Percentiles rank a stretch among this genome's conserved stretches.
Conservation (phyloP, 2,113 vertebrate genomes). For the Mormyrus lacerda region DNA sequence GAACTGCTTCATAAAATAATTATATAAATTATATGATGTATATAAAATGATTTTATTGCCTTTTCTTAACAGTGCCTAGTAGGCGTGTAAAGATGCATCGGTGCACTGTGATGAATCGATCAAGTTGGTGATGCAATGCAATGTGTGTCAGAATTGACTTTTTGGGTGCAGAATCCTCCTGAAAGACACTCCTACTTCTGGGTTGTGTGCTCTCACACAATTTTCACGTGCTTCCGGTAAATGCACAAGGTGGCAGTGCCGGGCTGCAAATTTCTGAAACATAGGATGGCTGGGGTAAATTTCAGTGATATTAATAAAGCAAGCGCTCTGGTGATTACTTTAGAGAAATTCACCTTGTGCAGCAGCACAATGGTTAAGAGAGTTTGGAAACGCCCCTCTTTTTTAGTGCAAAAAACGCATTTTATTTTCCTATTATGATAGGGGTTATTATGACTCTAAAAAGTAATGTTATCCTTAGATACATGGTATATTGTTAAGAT, state of each 20-base stretch:
- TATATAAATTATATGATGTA: no score
- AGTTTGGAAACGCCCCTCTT: not conserved
- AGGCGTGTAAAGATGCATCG: not conserved
- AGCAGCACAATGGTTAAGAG: not conserved
- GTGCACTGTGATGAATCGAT: not conserved
- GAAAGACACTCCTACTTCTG: not conserved
- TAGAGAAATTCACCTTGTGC: not conserved
- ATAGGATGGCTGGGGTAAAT: not conserved
- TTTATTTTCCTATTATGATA: not conserved
- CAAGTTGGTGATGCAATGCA: not conserved
- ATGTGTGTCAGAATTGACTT: not conserved
- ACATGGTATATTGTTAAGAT: not conserved
- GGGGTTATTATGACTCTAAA: not conserved
- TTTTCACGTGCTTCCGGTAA: not conserved
- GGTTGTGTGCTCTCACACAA: not conserved
- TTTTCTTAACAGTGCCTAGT: not conserved
- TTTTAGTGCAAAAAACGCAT: not conserved
- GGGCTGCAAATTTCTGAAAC: not conserved
- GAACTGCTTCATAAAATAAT: not conserved
- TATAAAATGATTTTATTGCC: not conserved
- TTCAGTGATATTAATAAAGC: not conserved
- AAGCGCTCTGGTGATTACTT: not conserved
- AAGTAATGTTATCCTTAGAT: not conserved
- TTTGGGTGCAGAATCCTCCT: not conserved
- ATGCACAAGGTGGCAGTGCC: not conserved